Evolutionary conservation across 2,113 vertebrate species (phyloP), one percentile per base, ranked within the genome.

Genomic region (Rhea americana): DNA sequence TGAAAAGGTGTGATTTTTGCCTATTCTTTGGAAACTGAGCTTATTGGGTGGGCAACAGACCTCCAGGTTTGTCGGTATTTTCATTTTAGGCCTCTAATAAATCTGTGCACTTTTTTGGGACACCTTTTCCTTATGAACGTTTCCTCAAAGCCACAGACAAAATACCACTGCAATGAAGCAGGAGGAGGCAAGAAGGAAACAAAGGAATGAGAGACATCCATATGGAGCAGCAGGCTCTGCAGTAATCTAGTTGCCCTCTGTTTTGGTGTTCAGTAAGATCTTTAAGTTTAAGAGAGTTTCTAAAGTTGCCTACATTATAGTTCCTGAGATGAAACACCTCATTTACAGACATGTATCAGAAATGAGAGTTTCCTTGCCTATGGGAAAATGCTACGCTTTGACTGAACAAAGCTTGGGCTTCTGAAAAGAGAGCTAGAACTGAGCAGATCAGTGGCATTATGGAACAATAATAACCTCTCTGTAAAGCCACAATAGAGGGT

Each of bases 41-140:
- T 79, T 79, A 37, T 59, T 7, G 10, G 24, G 43, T 25, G 65
- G 78, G 73, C 47, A 85, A 30, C 58, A 94, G 70, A 74, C 35
- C n/a, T 89, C 84, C 82, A 82, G 68, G 45, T 90, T 95, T 92
- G 85, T 71, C 94, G 88, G 55, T 67, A 68, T 39, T 90, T 91
- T 92, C 30, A 53, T 48, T 77, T 35, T 19, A 94, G 50, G 68
- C 21, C 45, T 87, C 83, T 68, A 30, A 89, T 97, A 96, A 96
- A 92, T 90, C 85, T 82, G 6, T 85, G 55, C 63, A 66, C 37
- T 93, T 32, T 32, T 97, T 96, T 94, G 93, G 72, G 91, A 77
- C 32, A 62, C 72, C 53, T 93, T 90, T 41, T 68, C 51, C 73
- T 95, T 93, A 66, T 55, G 85, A 97, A 72, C 6, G 17, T 77